phyloP scores from a whole-genome alignment of 2,113 vertebrate species.

The Rhinolophus ferrumequinum region DNA sequence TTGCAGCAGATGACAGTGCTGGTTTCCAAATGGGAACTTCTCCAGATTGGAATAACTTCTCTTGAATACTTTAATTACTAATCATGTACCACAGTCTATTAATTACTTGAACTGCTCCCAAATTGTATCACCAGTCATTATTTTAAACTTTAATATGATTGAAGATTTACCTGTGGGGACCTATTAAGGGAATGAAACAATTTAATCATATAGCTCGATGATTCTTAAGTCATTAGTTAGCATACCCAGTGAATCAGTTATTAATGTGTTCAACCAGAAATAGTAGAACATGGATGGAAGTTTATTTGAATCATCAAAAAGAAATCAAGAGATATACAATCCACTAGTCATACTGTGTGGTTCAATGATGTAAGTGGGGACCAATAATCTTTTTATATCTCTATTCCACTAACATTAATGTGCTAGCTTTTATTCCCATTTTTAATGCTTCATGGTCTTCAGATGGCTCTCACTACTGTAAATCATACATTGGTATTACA shows the following conservation, averaged over 20 bases:
- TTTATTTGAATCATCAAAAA: neutral
- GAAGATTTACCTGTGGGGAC: conserved; percentile 61
- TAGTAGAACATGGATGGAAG: neutral
- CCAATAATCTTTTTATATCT: neutral
- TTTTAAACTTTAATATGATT: conserved; percentile 69
- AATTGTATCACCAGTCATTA: conserved; percentile 58
- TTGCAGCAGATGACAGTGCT: neutral
- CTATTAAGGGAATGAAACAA: conserved; percentile 59
- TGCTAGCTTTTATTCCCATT: neutral
- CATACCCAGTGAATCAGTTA: neutral
- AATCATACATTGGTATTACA: neutral
- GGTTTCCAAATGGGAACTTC: conserved; percentile 55
- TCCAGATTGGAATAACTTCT: conserved; percentile 42
- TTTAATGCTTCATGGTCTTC: neutral
- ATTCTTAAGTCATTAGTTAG: conserved; percentile 46
- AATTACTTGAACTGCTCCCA: conserved; percentile 70
- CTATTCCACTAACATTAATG: neutral
- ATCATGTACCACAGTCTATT: conserved; percentile 39
- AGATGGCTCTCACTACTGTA: neutral
- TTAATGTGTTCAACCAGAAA: conserved; percentile 32
- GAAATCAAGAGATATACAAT: neutral
- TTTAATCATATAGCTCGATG: conserved; percentile 40
- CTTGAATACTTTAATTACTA: conserved; percentile 67
- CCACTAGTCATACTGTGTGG: neutral
- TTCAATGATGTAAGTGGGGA: neutral